phyloP scores from a whole-genome alignment of 2,797 vertebrate genomes.

The Characodon lateralis region DNA sequence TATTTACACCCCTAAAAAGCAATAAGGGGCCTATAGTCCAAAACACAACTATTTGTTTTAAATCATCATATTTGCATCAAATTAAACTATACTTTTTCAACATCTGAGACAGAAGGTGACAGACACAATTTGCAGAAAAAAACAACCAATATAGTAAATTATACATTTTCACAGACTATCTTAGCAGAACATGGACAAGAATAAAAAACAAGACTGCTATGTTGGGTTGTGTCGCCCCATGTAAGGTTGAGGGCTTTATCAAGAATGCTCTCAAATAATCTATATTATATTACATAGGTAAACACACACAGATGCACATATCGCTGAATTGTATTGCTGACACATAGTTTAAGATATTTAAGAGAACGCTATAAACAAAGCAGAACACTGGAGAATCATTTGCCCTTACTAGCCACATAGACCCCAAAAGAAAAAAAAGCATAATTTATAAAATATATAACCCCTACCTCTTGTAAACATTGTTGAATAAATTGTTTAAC shows the following conservation, averaged over 20 bases:
- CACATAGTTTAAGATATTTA: conserved; percentile 39
- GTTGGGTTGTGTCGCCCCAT: neutral
- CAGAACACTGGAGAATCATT: conserved; percentile 60
- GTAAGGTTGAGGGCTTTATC: neutral
- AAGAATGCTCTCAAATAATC: neutral
- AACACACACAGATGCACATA: neutral
- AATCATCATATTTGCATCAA: too few species aligned
- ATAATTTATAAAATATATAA: conserved; percentile 50
- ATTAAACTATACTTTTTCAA: too few species aligned
- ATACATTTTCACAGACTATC: conserved; percentile 41
- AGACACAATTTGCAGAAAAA: conserved; percentile 29
- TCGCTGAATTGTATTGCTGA: neutral
- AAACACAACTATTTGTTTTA: too few species aligned
- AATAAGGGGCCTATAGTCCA: too few species aligned
- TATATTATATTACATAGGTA: neutral
- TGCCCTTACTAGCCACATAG: conserved; percentile 56
- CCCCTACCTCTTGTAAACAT: conserved; percentile 53
- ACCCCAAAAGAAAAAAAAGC: conserved; percentile 50
- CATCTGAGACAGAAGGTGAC: conserved; percentile 40
- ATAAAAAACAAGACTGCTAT: conserved; percentile 5
- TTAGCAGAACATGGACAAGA: conserved; percentile 16
- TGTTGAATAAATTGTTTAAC: conserved; percentile 45
- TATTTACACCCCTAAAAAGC: too few species aligned
- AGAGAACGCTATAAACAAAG: conserved; percentile 41
- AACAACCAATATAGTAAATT: conserved; percentile 37